Evolutionary conservation across 2,888 invertebrate species (phyloP), one percentile per base, ranked within the genome.

Genomic region (Agrotis exclamationis): DNA sequence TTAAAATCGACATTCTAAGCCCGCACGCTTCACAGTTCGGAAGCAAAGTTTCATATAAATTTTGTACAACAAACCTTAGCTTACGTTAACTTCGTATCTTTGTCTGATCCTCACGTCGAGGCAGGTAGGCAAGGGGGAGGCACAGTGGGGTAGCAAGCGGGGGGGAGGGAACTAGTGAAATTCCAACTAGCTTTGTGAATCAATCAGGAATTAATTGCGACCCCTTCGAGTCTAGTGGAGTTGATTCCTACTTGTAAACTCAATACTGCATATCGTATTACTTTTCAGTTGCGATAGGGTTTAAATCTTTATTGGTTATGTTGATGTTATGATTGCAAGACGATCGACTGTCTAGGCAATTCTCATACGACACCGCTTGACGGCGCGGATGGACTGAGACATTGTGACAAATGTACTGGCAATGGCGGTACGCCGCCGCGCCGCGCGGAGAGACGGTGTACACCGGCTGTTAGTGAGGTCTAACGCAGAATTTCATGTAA

Each of bases 61-160:
- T 94, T 94, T 93, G 94, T 92, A 94, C 91, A 94, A 93, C 91
- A 93, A 93, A 92, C 91, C 93, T 92, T 91, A 92, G 90, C 92
- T 93, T 92, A 93, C 93, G 93, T 93, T 92, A 94, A 94, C 93
- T 95, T 93, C 88, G 93, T 92, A 95, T 95, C 95, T 95, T 94
- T 93, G 94, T 93, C 93, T 95, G 94, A 91, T 91, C 90, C 91
- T 91, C 90, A 91, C 89, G 90, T 90, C 90, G 91, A 87, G 90
- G 90, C 85, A 86, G 87, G 89, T 81, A 87, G 85, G 86, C 80
- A 75, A 74, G 76, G 77, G 79, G 76, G 83, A 6, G 20, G 80
- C 28, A 80, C 71, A 78, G 74, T 71, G 57, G 71, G 74, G 82
- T 70, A 70, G 63, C 72, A 72, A 79, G 45, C 16, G n/a, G 75